A percentile compares a stretch with the other conserved stretches of the same genome.
phyloP scores from a whole-genome alignment of 1,140 invertebrate species.

The Mizuhopecten yessoensis region DNA sequence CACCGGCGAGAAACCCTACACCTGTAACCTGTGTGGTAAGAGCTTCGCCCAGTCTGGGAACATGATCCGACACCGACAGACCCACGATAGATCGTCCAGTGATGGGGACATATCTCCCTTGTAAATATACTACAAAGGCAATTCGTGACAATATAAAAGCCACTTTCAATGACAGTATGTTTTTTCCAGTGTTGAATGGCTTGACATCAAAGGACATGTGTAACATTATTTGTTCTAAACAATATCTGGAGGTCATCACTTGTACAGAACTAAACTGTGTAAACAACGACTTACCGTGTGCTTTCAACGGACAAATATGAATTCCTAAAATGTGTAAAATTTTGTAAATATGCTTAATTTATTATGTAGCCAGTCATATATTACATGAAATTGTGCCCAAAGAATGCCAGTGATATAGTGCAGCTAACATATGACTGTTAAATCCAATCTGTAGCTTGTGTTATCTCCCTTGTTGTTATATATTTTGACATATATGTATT shows the following conservation, averaged over 20 bases:
- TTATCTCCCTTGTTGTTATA: neutral
- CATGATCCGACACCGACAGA: slow-evolving; percentile 82
- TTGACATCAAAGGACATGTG: too few species aligned
- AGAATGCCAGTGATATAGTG: neutral
- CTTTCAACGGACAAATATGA: too few species aligned
- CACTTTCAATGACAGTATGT: too few species aligned
- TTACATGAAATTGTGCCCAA: slow-evolving; percentile 5
- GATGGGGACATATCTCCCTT: neutral
- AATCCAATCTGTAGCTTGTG: neutral
- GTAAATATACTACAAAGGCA: neutral
- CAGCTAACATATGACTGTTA: neutral
- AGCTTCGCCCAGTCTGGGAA: slow-evolving; percentile 96
- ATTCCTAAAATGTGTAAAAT: too few species aligned
- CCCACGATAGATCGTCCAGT: slow-evolving; percentile 38
- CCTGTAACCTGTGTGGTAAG: slow-evolving; percentile 94
- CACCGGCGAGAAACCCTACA: slow-evolving; percentile 94
- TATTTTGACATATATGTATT: too few species aligned
- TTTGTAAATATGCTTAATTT: neutral
- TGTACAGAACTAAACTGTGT: too few species aligned
- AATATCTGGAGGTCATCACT: too few species aligned
- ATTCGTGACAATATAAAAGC: too few species aligned
- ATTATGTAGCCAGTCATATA: neutral
- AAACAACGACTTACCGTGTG: too few species aligned
- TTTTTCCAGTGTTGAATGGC: too few species aligned
- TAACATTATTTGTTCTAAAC: too few species aligned